Percentiles rank a stretch among this genome's conserved stretches.
Conservation (phyloP, 2,888 invertebrate genomes). For the Megastigmus dorsalis region DNA sequence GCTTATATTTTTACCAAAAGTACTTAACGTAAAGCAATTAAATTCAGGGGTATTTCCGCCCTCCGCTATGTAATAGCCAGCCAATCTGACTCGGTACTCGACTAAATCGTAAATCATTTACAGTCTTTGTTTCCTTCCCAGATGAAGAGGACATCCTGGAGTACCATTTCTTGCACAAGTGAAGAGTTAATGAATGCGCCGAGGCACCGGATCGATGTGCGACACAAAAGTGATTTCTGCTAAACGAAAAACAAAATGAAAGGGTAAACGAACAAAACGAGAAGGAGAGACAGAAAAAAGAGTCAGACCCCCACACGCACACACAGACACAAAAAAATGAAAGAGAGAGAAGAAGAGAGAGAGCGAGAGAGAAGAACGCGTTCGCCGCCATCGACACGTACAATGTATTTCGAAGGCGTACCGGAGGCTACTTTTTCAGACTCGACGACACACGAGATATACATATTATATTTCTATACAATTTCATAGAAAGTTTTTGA, state of each 20-base stretch:
- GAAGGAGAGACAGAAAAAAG: not conserved
- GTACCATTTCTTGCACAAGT: slow-evolving; percentile 76
- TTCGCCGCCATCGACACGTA: not conserved
- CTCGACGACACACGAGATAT: slow-evolving; percentile 12
- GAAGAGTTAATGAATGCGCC: slow-evolving; percentile 66
- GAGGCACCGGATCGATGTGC: slow-evolving; percentile 57
- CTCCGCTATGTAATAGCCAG: not conserved
- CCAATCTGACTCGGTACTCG: not conserved
- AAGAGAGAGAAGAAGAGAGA: not conserved
- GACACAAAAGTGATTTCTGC: slow-evolving; percentile 59
- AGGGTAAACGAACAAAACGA: not conserved
- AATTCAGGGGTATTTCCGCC: no score
- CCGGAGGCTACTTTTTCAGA: not conserved
- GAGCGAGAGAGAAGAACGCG: not conserved
- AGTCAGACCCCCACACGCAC: not conserved
- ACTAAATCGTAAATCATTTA: not conserved
- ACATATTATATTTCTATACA: slow-evolving; percentile 64
- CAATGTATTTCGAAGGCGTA: not conserved
- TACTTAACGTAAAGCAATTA: no score
- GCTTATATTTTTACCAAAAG: not conserved
- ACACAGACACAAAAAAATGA: not conserved
- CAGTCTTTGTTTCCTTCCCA: slow-evolving; percentile 59
- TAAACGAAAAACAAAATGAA: slow-evolving; percentile 27
- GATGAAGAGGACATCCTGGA: slow-evolving; percentile 76
- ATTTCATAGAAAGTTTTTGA: slow-evolving; percentile 68